A percentile compares a stretch with the other conserved stretches of the same genome.
Conservation (phyloP, 2,888 invertebrate genomes). For the Sphaeridia pumilis region DNA sequence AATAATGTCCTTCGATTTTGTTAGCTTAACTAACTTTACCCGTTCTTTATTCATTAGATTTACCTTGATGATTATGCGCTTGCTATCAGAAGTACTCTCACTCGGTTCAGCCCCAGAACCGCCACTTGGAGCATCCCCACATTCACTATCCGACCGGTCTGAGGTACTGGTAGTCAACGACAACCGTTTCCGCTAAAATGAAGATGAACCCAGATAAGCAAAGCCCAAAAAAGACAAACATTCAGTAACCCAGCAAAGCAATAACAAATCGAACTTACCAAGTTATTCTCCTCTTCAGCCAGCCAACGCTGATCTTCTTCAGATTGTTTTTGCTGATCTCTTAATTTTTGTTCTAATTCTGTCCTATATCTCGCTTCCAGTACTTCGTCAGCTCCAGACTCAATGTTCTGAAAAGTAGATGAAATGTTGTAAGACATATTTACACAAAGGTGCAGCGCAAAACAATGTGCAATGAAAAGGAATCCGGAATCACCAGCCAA, state of each 20-base stretch:
- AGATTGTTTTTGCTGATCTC: conserved; percentile 57
- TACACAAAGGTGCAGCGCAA: conserved; percentile 1
- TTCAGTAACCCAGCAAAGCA: no score
- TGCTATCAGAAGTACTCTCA: conserved; percentile 27
- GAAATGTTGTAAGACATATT: background rate
- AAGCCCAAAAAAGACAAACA: no score
- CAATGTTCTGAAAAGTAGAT: conserved; percentile 23
- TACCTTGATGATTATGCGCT: conserved; percentile 47
- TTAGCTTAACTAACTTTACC: no score
- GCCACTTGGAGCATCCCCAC: conserved; percentile 37
- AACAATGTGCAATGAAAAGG: conserved; percentile 11
- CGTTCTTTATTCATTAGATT: no score
- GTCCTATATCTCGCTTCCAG: conserved; percentile 31
- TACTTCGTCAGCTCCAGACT: conserved; percentile 18
- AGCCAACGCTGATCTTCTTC: conserved; percentile 87
- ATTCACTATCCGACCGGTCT: conserved; percentile 40
- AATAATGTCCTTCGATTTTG: no score
- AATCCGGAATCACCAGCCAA: conserved; percentile 20
- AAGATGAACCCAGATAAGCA: no score
- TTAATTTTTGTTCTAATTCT: conserved; percentile 44
- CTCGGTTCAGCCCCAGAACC: conserved; percentile 26
- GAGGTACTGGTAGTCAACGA: conserved; percentile 53
- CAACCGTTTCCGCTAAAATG: conserved; percentile 57
- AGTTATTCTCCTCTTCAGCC: conserved; percentile 69
- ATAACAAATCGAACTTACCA: no score